These are phyloP conservation scores for Pangasius djambal DNA, from an alignment of 2,797 vertebrate genomes.

Conservation along the genomic window DNA sequence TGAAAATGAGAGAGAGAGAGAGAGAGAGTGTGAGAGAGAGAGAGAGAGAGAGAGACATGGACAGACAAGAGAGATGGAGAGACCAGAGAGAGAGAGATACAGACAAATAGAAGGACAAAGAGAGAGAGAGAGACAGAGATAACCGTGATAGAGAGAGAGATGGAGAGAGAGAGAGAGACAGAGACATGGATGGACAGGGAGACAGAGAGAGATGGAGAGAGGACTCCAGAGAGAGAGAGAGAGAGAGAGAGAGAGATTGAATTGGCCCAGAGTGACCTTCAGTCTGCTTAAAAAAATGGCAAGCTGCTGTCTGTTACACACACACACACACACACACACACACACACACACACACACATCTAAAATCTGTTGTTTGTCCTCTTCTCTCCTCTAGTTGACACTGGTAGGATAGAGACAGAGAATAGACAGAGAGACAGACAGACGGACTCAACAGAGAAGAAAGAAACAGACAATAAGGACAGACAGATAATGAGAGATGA, in stretches of 20 bases:
- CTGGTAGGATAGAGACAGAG: neutral
- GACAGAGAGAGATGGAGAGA: neutral
- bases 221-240: neutral
- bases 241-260: conserved; percentile 16
- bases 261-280: conserved; percentile 19
- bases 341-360: neutral
- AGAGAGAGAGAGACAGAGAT: no score
- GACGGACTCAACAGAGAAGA: neutral
- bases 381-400: neutral
- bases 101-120: neutral
- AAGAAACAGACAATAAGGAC: neutral
- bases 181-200: neutral
- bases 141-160: conserved; percentile 1
- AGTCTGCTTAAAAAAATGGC: conserved; percentile 17
- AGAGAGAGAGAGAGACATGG: neutral
- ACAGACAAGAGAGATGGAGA: neutral
- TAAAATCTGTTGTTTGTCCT: conserved; percentile 4
- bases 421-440: neutral
- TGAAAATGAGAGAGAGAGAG: conserved; percentile 45
- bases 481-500: conserved; percentile 4
- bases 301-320: conserved; percentile 18
- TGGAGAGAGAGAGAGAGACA: neutral
- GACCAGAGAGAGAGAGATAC: neutral
- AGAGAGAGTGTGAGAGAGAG: conserved; percentile 1
- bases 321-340: conserved; percentile 6